phyloP scores from a whole-genome alignment of 2,888 invertebrate species.

The Leucoptera coffeella region DNA sequence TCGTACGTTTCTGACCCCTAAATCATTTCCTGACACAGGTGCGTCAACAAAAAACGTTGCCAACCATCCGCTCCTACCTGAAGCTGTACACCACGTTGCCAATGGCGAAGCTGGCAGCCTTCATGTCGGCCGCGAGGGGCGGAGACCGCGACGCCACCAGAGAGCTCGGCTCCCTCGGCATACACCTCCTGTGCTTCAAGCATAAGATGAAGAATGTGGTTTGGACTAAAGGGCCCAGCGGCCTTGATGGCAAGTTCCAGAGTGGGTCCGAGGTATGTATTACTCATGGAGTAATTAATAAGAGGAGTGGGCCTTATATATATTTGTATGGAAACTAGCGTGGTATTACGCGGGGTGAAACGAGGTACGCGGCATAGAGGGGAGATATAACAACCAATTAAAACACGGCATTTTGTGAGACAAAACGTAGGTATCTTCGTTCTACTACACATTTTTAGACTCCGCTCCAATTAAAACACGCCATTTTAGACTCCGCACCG shows the following conservation, averaged over 20 bases:
- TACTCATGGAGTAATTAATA: not conserved
- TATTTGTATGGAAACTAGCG: slow-evolving; percentile 78
- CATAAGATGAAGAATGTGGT: slow-evolving; percentile 99
- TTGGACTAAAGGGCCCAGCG: slow-evolving; percentile 88
- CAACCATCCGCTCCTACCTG: slow-evolving; percentile 91
- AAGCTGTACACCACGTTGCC: slow-evolving; percentile 97
- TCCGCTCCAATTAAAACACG: no score
- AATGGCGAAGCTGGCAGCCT: slow-evolving; percentile 85
- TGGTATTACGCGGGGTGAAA: no score
- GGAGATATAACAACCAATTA: no score
- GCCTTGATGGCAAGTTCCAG: slow-evolving; percentile 93
- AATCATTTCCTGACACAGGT: no score
- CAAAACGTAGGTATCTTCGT: no score
- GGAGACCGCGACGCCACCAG: slow-evolving; percentile 66
- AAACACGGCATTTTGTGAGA: no score
- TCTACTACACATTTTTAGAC: no score
- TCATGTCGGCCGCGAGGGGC: slow-evolving; percentile 67
- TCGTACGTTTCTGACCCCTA: no score
- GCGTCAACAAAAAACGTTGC: slow-evolving; percentile 89
- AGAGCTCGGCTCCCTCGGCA: slow-evolving; percentile 76
- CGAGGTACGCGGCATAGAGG: no score
- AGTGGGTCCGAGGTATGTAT: slow-evolving; percentile 85
- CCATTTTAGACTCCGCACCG: no score
- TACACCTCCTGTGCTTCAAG: slow-evolving; percentile 94
- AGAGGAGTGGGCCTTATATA: no score